A percentile compares a stretch with the other conserved stretches of the same genome.
phyloP scores from a whole-genome alignment of 2,797 vertebrate genomes.

The Enteromius argenteus region DNA sequence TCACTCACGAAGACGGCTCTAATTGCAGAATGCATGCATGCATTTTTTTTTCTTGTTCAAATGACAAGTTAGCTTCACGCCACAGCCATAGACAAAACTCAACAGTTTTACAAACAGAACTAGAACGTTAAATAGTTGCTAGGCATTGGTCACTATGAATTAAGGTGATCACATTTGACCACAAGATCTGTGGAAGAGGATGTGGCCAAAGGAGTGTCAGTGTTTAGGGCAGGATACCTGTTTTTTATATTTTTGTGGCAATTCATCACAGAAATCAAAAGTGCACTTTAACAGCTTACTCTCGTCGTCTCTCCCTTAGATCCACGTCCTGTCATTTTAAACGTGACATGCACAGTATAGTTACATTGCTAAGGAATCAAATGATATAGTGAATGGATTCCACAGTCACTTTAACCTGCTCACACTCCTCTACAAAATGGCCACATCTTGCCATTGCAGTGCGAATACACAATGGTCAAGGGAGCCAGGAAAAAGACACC shows the following conservation, averaged over 20 bases:
- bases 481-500: background rate
- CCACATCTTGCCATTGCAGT: background rate
- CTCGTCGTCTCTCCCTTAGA: background rate
- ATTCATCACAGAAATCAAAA: conserved; percentile 42
- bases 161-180: conserved; percentile 47
- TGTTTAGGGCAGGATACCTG: conserved; percentile 18
- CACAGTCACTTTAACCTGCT: conserved; percentile 11
- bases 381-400: conserved; percentile 20
- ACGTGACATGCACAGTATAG: conserved; percentile 12
- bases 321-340: background rate
- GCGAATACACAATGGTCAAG: conserved; percentile 3
- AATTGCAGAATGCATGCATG: conserved; percentile 80
- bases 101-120: conserved; percentile 78
- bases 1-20: conserved; percentile 80
- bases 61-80: conserved; percentile 79
- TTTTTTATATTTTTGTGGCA: conserved; percentile 32
- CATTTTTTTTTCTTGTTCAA: conserved; percentile 69
- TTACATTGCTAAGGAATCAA: background rate
- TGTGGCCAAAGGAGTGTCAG: conserved; percentile 32
- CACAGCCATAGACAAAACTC: conserved; percentile 80
- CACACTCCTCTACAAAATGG: conserved; percentile 13
- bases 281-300: conserved; percentile 39
- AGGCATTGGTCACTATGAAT: conserved; percentile 67
- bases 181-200: conserved; percentile 34
- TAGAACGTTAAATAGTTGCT: conserved; percentile 75